Evolutionary conservation across 2,113 vertebrate genomes (phyloP), one percentile per base, ranked within the genome.

Genomic region (Zosterops japonicus): DNA sequence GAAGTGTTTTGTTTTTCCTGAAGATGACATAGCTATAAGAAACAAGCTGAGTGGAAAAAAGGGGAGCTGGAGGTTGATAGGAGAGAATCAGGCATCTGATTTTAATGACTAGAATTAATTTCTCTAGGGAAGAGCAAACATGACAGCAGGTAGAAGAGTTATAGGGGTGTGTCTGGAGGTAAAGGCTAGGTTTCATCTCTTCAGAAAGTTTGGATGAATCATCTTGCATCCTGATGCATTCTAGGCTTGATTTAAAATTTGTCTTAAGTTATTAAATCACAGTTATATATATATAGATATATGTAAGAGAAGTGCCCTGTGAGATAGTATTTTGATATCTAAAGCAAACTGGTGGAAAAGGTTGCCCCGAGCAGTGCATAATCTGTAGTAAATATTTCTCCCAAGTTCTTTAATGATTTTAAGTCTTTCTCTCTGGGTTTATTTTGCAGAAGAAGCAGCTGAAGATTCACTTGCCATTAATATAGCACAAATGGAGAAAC

Each of bases 401-500:
- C 7, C 7, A 42, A 29, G 36, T 87, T 19, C 23, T 84, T 78
- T 29, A 49, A n/a, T 78, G 9, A 14, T 82, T 77, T 89, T 57
- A 67, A 90, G 31, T 46, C n/a, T 80, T 64, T 77, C 36, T 85
- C 11, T 78, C 35, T 75, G 33, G 7, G 29, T 83, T 93, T 90
- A 14, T 95, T 82, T 96, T 97, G 59, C 92, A 99, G 99, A 99
- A 95, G 98, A 98, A 91, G 98, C 98, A 47, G 78, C 95, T 71
- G 97, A 98, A 85, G 98, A 98, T 42, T 98, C 97, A 3, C 87
- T 97, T 92, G 99, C 98, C 47, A 98, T 99, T 52, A 98, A 92
- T 92, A 97, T 98, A 72, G 98, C 98, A 59, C 98, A 98, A 89
- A 98, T 98, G 96, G 99, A 99, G 92, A 99, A 99, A 94, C 98